Percentiles rank a stretch among this genome's conserved stretches.
Evolutionary conservation across 2,888 invertebrate genomes (phyloP).

Genomic region (Serripes groenlandicus): DNA sequence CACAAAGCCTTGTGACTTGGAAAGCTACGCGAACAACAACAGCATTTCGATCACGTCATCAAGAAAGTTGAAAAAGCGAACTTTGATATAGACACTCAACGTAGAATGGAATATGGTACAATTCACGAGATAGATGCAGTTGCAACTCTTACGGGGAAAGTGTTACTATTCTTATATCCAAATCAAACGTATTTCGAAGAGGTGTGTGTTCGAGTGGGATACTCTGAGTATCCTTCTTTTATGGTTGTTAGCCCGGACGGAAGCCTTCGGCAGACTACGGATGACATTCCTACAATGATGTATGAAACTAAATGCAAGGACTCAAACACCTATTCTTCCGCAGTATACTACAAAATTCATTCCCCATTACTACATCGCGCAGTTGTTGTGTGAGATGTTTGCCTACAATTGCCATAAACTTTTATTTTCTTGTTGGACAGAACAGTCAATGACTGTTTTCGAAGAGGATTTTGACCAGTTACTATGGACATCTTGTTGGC

Average conservation of each 20-base stretch:
- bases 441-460: conserved; percentile 33
- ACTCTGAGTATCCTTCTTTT: not conserved
- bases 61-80: not conserved
- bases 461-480: conserved; percentile 9
- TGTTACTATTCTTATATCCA: not conserved
- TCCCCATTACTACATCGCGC: conserved; percentile 41
- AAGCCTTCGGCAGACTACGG: not conserved
- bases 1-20: conserved; percentile 1
- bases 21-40: conserved; percentile 2
- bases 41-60: conserved; percentile 18
- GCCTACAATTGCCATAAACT: conserved; percentile 20
- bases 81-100: not conserved
- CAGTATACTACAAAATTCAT: conserved; percentile 39
- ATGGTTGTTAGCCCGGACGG: conserved; percentile 10
- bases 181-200: not conserved
- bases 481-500: not conserved
- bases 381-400: conserved; percentile 47
- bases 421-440: conserved; percentile 40
- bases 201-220: not conserved
- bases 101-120: conserved; percentile 11
- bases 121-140: not conserved
- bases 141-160: not conserved
- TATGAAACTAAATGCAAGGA: conserved; percentile 47
- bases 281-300: not conserved
- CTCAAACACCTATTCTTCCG: not conserved